Conservation (phyloP, 1,140 invertebrate species). For the Achroia grisella region DNA sequence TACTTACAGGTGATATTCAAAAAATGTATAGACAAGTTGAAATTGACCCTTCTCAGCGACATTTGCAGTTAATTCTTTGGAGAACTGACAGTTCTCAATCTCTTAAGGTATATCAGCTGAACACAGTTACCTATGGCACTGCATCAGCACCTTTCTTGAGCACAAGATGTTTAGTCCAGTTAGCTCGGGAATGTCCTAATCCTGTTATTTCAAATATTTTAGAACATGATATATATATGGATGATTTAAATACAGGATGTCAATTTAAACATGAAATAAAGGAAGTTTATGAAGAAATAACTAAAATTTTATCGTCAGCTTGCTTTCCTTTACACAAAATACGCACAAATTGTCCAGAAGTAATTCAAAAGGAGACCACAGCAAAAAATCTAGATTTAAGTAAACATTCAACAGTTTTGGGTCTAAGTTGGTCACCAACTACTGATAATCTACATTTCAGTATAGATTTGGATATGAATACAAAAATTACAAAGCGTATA, state of each 20-base stretch:
- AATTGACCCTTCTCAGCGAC: conserved; percentile 14
- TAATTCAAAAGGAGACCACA: too few relatives aligned
- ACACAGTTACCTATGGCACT: conserved; percentile 28
- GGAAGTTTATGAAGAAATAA: conserved; percentile 10
- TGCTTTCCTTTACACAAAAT: conserved; percentile 25
- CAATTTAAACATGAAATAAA: conserved; percentile 16
- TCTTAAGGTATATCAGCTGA: conserved; percentile 18
- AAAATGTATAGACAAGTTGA: conserved; percentile 20
- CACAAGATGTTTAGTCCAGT: conserved; percentile 25
- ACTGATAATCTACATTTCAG: conserved; percentile 12
- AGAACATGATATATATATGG: conserved; percentile 57
- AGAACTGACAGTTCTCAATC: conserved; percentile 15
- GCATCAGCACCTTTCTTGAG: conserved; percentile 36
- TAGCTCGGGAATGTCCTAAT: conserved; percentile 24
- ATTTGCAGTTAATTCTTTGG: conserved; percentile 46
- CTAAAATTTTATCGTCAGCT: conserved; percentile 6
- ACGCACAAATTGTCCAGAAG: conserved; percentile 10
- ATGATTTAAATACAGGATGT: conserved; percentile 55
- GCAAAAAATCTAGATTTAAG: conserved; percentile 14
- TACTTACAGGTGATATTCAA: conserved; percentile 39
- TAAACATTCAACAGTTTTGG: conserved; percentile 9
- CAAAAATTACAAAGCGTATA: conserved; percentile 21
- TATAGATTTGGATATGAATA: conserved; percentile 6
- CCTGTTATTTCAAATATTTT: conserved; percentile 29
- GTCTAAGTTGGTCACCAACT: conserved; percentile 15